Conservation (phyloP, 2,888 invertebrate species). For the Brachyptera risi region DNA sequence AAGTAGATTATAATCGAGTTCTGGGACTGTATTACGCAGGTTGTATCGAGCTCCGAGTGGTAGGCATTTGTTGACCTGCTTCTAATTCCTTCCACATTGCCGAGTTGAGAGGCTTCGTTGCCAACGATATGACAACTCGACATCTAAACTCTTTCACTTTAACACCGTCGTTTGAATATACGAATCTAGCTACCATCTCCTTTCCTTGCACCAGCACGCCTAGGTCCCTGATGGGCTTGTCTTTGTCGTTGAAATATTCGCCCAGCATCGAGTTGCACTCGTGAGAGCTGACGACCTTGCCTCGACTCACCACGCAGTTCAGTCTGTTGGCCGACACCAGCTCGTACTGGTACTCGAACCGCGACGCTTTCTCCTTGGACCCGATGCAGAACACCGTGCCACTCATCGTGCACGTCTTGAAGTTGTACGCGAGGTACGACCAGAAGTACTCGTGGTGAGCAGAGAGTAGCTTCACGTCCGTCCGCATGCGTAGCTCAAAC, state of each 20-base stretch:
- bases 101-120: no score
- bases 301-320: not conserved
- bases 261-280: not conserved
- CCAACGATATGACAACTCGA: no score
- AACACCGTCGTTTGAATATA: no score
- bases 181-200: no score
- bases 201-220: no score
- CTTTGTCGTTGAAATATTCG: not conserved
- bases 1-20: no score
- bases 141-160: no score
- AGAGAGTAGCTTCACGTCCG: not conserved
- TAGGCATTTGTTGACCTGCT: no score
- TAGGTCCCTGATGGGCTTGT: no score
- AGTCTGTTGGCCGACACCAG: not conserved
- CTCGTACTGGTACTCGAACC: not conserved
- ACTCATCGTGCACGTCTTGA: conserved; percentile 1
- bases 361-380: not conserved
- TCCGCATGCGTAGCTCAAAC: not conserved
- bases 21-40: no score
- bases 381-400: conserved; percentile 7
- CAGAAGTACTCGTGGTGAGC: not conserved
- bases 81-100: no score
- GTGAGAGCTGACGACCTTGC: not conserved
- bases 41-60: no score
- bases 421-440: not conserved